phyloP scores from a whole-genome alignment of 1,140 invertebrate genomes.

The Drosophila ercepeae region DNA sequence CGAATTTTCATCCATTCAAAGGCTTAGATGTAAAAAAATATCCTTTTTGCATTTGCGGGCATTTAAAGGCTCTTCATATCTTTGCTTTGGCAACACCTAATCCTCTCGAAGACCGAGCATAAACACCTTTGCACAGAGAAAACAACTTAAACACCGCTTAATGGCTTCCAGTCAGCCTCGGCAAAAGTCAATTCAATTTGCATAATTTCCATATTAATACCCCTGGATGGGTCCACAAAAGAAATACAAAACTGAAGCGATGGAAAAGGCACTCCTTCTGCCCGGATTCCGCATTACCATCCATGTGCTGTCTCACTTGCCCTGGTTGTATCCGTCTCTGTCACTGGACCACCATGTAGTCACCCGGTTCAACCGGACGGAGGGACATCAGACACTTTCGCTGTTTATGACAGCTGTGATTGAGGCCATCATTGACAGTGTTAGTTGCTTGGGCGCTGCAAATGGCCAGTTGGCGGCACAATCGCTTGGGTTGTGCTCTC shows the following conservation, averaged over 20 bases:
- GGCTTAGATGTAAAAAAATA: not conserved
- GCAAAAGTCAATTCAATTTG: slow-evolving; percentile 70
- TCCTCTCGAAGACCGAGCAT: slow-evolving; percentile 18
- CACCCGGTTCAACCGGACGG: not conserved
- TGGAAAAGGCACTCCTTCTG: slow-evolving; percentile 20
- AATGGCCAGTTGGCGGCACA: slow-evolving; percentile 46
- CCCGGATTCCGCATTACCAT: not conserved
- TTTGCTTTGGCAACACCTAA: not conserved
- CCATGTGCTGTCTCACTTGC: not conserved
- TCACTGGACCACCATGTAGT: slow-evolving; percentile 3
- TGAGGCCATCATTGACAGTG: slow-evolving; percentile 74
- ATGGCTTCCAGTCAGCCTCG: slow-evolving; percentile 19
- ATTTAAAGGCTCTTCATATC: slow-evolving; percentile 15
- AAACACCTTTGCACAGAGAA: slow-evolving; percentile 28
- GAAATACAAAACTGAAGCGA: slow-evolving; percentile 34
- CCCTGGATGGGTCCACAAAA: slow-evolving; percentile 34
- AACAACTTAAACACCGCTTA: slow-evolving; percentile 39
- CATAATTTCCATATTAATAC: slow-evolving; percentile 67
- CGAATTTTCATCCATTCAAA: not conserved
- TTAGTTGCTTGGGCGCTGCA: slow-evolving; percentile 25
- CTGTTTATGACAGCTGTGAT: slow-evolving; percentile 77
- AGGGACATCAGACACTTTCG: slow-evolving; percentile 23
- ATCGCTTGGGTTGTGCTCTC: slow-evolving; percentile 14
- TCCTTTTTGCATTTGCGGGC: not conserved
- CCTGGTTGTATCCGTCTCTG: slow-evolving; percentile 8